Evolutionary conservation across 2,113 vertebrate species (phyloP).

Genomic region (Bos javanicus): DNA sequence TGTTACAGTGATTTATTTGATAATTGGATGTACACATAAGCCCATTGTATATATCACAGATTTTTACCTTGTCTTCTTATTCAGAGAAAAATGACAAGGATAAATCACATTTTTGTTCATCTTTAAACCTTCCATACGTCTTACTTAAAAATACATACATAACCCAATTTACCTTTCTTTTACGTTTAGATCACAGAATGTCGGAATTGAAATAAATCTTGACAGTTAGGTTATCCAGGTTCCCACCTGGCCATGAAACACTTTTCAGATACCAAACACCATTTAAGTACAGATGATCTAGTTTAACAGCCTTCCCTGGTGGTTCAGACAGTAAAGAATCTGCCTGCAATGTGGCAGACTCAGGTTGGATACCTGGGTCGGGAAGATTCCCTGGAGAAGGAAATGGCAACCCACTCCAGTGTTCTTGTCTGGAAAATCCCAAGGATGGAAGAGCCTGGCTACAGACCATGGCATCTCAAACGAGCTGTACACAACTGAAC

Average conservation of each 20-base stretch:
- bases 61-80: neutral
- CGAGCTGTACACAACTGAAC: neutral
- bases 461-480: neutral
- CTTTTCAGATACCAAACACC: neutral
- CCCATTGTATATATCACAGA: neutral
- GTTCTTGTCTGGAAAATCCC: neutral
- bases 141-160: neutral
- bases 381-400: neutral
- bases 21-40: neutral
- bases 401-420: neutral
- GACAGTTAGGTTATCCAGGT: neutral
- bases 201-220: neutral
- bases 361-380: neutral
- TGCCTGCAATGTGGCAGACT: neutral
- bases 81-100: neutral
- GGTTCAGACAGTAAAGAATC: neutral
- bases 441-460: neutral
- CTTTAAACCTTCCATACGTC: neutral
- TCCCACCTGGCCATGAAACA: neutral
- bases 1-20: neutral
- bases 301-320: neutral
- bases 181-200: neutral
- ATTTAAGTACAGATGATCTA: neutral
- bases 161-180: neutral
- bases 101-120: neutral